Base-by-base conservation (phyloP, 2,113 vertebrate genomes). In the Himantopus leucocephalus region DNA sequence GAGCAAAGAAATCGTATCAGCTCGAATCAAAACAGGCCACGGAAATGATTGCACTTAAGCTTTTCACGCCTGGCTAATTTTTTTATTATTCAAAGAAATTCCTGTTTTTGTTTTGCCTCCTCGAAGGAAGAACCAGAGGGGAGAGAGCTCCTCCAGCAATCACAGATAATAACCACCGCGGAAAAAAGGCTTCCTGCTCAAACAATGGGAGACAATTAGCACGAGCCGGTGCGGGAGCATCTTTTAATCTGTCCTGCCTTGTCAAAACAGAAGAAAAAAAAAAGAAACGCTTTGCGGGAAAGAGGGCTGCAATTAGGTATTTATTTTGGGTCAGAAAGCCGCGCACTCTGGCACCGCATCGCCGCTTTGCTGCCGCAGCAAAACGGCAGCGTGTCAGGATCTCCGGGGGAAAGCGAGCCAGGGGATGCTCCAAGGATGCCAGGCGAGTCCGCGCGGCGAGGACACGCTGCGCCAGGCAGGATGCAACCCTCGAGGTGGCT, bases 41-140 rank as follows among this genome's bases (percentile, higher is more conserved):
- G 5, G 92, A 82, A 95, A 96, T 73, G 90, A 85, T 48, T 53
- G 26, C 45, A 14, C 90, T 95, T 93, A 43, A 76, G 90, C 90
- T 93, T 78, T 96, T 96, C 95, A 95, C 70, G 73, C 95, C 91
- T 63, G 94, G 66, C 41, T 97, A 93, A 85, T 85, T 93, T 93
- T 89, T 86, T 80, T 95, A 95, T 91, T 85, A 94, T 96, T 94
- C 93, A 56, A 53, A 89, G 77, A 88, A 96, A 97, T 80, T 77
- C 81, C 81, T 92, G 89, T 1, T 79, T 94, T 88, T 85, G 95
- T 90, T 94, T 94, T 79, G 85, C 85, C 93, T 96, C 85, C 85
- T 92, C 35, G 8, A 77, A 94, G 93, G 93, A 92, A 92, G 91
- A 87, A 52, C 39, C 55, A 70, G 91, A 87, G 70, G 43, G 47